phyloP scores from a whole-genome alignment of 2,113 vertebrate species.

The Tauraco erythrolophus region DNA sequence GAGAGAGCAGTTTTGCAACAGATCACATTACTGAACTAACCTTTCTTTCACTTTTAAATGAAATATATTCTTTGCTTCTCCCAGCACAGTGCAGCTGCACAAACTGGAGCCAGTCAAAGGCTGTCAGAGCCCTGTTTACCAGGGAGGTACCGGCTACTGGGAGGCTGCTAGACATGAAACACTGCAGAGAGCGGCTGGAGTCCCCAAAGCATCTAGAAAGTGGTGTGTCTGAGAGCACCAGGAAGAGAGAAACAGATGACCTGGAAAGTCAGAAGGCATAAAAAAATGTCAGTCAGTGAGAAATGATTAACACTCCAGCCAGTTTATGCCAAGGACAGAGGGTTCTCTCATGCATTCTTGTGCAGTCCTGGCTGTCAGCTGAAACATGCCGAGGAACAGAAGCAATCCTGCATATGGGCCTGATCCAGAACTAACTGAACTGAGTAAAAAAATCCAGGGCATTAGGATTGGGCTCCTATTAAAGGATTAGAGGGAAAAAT shows the following conservation, averaged over 20 bases:
- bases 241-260: neutral
- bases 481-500: neutral
- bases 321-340: conserved; percentile 41
- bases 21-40: conserved; percentile 60
- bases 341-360: conserved; percentile 23
- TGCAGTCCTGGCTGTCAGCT: neutral
- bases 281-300: conserved; percentile 24
- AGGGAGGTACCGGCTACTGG: neutral
- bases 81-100: conserved; percentile 6
- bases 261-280: neutral
- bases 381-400: neutral
- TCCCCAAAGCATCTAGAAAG: neutral
- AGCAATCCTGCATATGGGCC: neutral
- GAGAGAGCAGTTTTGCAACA: conserved; percentile 18
- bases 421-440: neutral
- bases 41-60: conserved; percentile 53
- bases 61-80: conserved; percentile 59
- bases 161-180: neutral
- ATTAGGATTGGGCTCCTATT: neutral
- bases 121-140: neutral
- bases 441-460: neutral
- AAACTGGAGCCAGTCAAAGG: neutral
- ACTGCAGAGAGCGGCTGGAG: neutral
- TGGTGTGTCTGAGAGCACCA: neutral
- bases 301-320: conserved; percentile 1